A percentile compares a stretch with the other conserved stretches of the same genome.
phyloP scores from a whole-genome alignment of 2,888 invertebrate genomes.

The Dasysyrphus tricinctus region DNA sequence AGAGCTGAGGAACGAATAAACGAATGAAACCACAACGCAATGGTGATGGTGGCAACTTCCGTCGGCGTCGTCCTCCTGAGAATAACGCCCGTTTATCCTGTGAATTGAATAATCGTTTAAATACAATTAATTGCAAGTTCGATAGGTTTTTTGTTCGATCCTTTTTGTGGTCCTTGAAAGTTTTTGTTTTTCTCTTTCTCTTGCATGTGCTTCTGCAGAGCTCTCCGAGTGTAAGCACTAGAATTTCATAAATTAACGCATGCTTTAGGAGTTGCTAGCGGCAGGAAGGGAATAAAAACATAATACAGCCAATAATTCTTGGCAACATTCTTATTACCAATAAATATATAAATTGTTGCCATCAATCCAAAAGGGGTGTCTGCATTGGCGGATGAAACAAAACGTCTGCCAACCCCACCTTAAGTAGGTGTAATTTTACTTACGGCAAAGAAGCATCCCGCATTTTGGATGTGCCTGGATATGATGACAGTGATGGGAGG shows the following conservation, averaged over 20 bases:
- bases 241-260: constrained; percentile 71
- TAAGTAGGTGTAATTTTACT: constrained; percentile 58
- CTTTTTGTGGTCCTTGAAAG: constrained; percentile 21
- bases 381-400: constrained; percentile 10
- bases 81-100: constrained; percentile 53
- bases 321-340: constrained; percentile 57
- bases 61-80: constrained; percentile 24
- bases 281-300: constrained; percentile 30
- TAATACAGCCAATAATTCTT: constrained; percentile 58
- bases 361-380: constrained; percentile 60
- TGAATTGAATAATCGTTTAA: constrained; percentile 75
- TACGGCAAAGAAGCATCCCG: constrained; percentile 12
- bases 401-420: constrained; percentile 17
- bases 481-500: constrained; percentile 50
- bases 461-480: constrained; percentile 28
- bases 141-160: constrained; percentile 49
- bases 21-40: constrained; percentile 18
- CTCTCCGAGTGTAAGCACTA: constrained; percentile 57
- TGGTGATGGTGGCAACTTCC: constrained; percentile 29
- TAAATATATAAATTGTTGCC: constrained; percentile 53
- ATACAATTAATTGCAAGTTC: constrained; percentile 74
- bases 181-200: background rate
- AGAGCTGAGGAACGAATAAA: constrained; percentile 18
- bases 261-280: constrained; percentile 61
- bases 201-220: background rate